Conservation (phyloP, 1,140 invertebrate species). For the Drosophila ogumai region DNA sequence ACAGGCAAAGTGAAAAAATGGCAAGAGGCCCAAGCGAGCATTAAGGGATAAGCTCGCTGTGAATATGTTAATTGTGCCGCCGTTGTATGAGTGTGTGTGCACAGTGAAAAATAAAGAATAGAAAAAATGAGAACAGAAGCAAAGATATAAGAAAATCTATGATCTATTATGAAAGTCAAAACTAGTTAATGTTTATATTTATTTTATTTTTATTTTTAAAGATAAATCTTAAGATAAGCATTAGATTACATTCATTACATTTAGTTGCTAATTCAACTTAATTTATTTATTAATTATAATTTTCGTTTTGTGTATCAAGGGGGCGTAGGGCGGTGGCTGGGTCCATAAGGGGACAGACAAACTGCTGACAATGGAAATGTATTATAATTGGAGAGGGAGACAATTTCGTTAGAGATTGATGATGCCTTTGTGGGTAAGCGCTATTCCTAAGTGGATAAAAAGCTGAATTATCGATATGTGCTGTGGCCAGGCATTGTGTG, state of each 20-base stretch:
- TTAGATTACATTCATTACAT: too few species aligned
- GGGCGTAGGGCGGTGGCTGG: neutral
- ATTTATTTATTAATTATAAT: neutral
- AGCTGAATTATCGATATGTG: slow-evolving; percentile 40
- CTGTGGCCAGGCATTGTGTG: slow-evolving; percentile 17
- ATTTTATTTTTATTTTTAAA: too few species aligned
- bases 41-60: slow-evolving; percentile 54
- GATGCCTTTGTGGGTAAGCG: slow-evolving; percentile 31
- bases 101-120: neutral
- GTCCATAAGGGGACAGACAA: slow-evolving; percentile 11
- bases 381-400: slow-evolving; percentile 41
- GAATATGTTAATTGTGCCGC: slow-evolving; percentile 61
- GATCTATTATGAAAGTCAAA: too few species aligned
- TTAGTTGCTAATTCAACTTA: too few species aligned
- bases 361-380: slow-evolving; percentile 58
- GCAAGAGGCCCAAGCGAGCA: slow-evolving; percentile 43
- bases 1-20: slow-evolving; percentile 51
- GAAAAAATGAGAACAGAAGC: too few species aligned
- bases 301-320: neutral
- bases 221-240: too few species aligned
- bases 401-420: slow-evolving; percentile 45
- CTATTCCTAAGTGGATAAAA: slow-evolving; percentile 51
- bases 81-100: neutral
- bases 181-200: too few species aligned
- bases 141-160: too few species aligned